phyloP scores from a whole-genome alignment of 2,888 invertebrate species.

The Lottia scabra region DNA sequence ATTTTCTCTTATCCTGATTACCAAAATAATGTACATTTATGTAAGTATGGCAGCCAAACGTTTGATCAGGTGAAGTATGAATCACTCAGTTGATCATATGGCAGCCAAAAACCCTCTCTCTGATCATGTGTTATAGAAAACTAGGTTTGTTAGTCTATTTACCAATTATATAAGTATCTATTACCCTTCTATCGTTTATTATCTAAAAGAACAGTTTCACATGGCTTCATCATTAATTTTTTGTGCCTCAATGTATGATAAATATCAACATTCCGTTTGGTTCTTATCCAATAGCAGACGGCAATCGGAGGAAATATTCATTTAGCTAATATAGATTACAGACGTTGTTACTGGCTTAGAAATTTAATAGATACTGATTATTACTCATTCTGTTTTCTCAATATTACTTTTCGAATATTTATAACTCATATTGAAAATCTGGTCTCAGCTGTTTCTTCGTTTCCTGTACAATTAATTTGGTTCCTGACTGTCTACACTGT shows the following conservation, averaged over 20 bases:
- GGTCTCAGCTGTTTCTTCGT: background rate
- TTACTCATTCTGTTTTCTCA: too few relatives aligned
- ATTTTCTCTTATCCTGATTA: too few relatives aligned
- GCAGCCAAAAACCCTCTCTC: background rate
- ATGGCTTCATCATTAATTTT: background rate
- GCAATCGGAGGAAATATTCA: too few relatives aligned
- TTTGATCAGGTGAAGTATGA: background rate
- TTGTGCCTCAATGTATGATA: background rate
- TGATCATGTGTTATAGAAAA: background rate
- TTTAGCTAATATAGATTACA: too few relatives aligned
- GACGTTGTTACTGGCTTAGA: too few relatives aligned
- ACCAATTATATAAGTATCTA: slow-evolving; percentile 6
- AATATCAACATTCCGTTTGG: background rate
- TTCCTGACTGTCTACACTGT: background rate
- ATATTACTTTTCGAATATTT: too few relatives aligned
- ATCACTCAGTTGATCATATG: background rate
- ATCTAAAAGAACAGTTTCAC: background rate
- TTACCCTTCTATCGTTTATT: slow-evolving; percentile 1
- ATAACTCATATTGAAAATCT: background rate
- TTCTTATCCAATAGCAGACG: background rate
- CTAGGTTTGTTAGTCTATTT: background rate
- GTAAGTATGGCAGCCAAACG: background rate
- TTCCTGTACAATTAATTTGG: background rate
- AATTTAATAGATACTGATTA: too few relatives aligned
- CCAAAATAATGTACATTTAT: background rate